phyloP scores from a whole-genome alignment of 2,888 invertebrate genomes.

The Sisyra terminalis region DNA sequence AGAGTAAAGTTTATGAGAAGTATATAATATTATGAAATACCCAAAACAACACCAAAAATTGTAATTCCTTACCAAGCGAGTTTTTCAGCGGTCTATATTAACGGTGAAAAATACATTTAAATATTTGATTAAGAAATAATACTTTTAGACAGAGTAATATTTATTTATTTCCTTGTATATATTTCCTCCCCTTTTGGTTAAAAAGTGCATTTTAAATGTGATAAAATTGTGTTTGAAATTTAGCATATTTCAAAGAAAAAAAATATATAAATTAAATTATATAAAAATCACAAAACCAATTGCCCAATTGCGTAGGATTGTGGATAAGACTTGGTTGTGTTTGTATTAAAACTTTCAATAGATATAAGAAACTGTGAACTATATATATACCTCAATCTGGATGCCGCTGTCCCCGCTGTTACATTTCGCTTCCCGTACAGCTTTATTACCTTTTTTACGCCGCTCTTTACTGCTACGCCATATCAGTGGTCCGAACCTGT shows the following conservation, averaged over 20 bases:
- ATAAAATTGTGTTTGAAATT: not conserved
- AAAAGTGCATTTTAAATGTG: too few species aligned
- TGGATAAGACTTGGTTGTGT: not conserved
- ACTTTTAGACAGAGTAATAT: not conserved
- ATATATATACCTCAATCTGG: conserved; percentile 38
- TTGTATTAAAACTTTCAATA: not conserved
- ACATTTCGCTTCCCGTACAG: conserved; percentile 50
- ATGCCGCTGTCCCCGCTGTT: conserved; percentile 61
- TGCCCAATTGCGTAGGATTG: too few species aligned
- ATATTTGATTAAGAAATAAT: too few species aligned
- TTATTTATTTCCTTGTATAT: not conserved
- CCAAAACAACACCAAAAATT: conserved; percentile 5
- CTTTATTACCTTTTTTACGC: conserved; percentile 42
- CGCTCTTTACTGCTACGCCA: conserved; percentile 57
- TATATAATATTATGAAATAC: not conserved
- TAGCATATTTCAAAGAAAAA: not conserved
- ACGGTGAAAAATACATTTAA: conserved; percentile 18
- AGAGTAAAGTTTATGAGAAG: not conserved
- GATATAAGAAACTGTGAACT: not conserved
- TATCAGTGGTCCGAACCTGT: conserved; percentile 50
- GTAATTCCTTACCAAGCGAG: conserved; percentile 26
- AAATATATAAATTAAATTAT: not conserved
- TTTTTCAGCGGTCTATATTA: conserved; percentile 29
- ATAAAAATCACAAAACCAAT: not conserved
- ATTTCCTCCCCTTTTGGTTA: not conserved